Percentiles rank a stretch among this genome's conserved stretches.
phyloP scores from a whole-genome alignment of 1,140 invertebrate genomes.

The Drosophila sechellia region DNA sequence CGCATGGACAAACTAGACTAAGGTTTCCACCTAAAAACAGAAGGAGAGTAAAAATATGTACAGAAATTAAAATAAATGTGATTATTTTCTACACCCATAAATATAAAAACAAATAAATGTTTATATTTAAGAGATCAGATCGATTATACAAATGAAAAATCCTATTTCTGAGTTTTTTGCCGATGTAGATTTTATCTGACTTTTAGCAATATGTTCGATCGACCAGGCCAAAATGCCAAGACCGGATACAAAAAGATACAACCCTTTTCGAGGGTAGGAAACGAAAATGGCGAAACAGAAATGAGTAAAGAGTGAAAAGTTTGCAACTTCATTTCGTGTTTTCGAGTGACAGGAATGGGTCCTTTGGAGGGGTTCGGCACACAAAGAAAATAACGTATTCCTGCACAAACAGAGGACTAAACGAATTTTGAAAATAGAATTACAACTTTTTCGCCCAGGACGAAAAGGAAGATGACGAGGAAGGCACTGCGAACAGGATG shows the following conservation, averaged over 20 bases:
- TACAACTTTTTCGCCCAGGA: conserved; percentile 74
- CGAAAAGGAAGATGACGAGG: conserved; percentile 19
- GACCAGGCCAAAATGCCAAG: background rate
- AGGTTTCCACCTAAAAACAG: conserved; percentile 39
- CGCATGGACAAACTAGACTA: conserved; percentile 71
- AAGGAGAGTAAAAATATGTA: conserved; percentile 20
- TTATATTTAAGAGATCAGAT: too few species aligned
- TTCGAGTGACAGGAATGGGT: conserved; percentile 25
- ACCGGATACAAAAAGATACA: background rate
- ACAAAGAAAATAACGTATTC: conserved; percentile 80
- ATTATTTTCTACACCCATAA: background rate
- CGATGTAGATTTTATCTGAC: too few species aligned
- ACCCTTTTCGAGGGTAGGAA: background rate
- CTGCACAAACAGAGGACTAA: conserved; percentile 79
- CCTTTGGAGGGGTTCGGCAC: background rate
- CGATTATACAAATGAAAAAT: too few species aligned
- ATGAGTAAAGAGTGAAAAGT: conserved; percentile 53
- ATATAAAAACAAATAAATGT: background rate
- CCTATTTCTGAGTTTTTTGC: background rate
- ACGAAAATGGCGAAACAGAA: conserved; percentile 45
- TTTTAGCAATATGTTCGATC: too few species aligned
- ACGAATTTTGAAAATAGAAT: conserved; percentile 83
- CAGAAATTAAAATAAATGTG: background rate
- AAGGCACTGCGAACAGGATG: conserved; percentile 36
- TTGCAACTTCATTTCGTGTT: conserved; percentile 75